Conservation (phyloP, 2,888 invertebrate genomes). For the Panzeria rudis region DNA sequence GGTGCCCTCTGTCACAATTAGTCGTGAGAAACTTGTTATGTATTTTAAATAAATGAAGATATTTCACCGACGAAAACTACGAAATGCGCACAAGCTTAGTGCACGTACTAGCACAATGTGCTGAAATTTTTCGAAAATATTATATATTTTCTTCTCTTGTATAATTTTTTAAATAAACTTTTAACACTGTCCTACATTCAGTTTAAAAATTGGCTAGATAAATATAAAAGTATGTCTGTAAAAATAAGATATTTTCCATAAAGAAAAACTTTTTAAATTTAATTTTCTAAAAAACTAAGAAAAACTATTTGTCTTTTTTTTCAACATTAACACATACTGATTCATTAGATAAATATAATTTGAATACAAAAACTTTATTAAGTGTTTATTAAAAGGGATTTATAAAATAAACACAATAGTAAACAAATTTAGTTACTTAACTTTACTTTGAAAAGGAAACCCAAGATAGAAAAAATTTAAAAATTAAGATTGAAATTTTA, state of each 20-base stretch:
- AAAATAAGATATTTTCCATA: slow-evolving; percentile 13
- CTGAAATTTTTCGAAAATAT: too few species aligned
- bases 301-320: slow-evolving; percentile 5
- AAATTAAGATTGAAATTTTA: background rate
- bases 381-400: slow-evolving; percentile 33
- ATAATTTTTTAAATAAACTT: slow-evolving; percentile 13
- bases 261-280: slow-evolving; percentile 5
- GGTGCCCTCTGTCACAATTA: too few species aligned
- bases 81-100: too few species aligned
- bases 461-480: background rate
- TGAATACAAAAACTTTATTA: slow-evolving; percentile 25
- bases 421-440: background rate
- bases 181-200: background rate
- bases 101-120: too few species aligned
- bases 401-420: background rate
- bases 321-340: background rate
- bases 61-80: too few species aligned
- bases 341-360: background rate
- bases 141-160: too few species aligned
- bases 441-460: background rate
- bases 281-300: background rate
- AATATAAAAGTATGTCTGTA: background rate
- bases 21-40: too few species aligned
- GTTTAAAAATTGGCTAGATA: background rate
- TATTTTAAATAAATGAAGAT: too few species aligned